Conservation (phyloP, 2,797 vertebrate genomes). For the Valencia hispanica region DNA sequence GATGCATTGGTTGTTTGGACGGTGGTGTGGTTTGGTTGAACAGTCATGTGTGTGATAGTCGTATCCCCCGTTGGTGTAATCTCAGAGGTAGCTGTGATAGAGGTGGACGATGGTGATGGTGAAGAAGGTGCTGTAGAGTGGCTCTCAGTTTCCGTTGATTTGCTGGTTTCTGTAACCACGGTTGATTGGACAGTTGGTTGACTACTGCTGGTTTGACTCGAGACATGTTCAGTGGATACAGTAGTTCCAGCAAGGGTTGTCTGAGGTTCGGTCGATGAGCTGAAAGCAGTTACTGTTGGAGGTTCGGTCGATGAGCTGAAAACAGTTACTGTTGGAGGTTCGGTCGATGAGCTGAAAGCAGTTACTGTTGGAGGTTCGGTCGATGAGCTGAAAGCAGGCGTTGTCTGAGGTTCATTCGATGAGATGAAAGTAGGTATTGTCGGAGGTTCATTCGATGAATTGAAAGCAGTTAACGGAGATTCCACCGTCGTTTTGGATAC, state of each 20-base stretch:
- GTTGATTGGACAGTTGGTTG: not conserved
- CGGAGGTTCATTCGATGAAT: too few species aligned
- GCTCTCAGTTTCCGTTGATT: not conserved
- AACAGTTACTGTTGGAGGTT: not conserved
- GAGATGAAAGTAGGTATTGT: too few species aligned
- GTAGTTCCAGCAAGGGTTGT: not conserved
- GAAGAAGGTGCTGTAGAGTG: not conserved
- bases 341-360: too few species aligned
- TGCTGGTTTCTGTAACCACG: not conserved
- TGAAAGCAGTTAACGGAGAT: too few species aligned
- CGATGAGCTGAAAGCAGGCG: not conserved
- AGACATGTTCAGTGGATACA: not conserved
- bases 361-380: not conserved
- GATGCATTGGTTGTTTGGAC: rapidly evolving
- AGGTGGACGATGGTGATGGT: not conserved
- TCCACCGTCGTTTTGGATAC: too few species aligned
- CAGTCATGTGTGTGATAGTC: not conserved
- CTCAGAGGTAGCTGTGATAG: not conserved
- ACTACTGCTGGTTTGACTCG: not conserved
- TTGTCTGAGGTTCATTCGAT: not conserved
- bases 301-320: too few species aligned
- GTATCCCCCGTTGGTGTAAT: not conserved
- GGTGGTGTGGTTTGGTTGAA: rapidly evolving
- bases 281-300: too few species aligned
- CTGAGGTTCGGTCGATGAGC: too few species aligned